Evolutionary conservation across 2,113 vertebrate species (phyloP), one percentile per base, ranked within the genome.

Genomic region (Cynopterus brachyotis): DNA sequence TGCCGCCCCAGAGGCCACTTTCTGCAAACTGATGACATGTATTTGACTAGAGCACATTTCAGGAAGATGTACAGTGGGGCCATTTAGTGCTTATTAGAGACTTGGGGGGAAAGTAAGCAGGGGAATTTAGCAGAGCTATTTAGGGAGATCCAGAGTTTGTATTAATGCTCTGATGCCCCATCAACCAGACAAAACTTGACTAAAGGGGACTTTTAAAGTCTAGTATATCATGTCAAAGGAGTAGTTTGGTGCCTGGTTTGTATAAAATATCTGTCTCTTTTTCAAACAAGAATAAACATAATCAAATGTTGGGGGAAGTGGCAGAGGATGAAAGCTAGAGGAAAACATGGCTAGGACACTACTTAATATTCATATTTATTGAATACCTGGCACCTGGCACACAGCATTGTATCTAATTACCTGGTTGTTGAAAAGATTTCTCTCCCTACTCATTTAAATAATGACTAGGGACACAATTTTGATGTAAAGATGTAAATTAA

Each of bases 221-320:
- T n/a, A 53, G 20, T 59, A 59, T 5, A 84, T 32, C 4, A 6
- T 30, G 67, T 53, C 55, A 81, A 83, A 86, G 57, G 79, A 92
- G 53, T 88, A 89, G 2, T 47, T n/a, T 59, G 30, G 69, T 95
- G 42, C 0, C 12, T 75, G 13, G 79, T 90, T 72, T 40, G 62
- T 75, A 69, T 64, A 59, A 90, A 88, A 88, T 26, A 30, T 4
- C 32, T 69, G 53, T n/a, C 59, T 37, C 45, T 59, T 84, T 79
- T 87, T 89, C 64, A 76, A 69, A 87, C 30, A 81, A 96, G 67
- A 85, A 9, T n/a, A 89, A 89, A 73, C 42, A 81, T 53, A 84
- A 89, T n/a, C 30, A 81, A 85, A 89, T 91, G 26, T 67, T 89
- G 35, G 40, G 35, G 28, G 72, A 96, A 19, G 42, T 67, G 47